Base-by-base conservation (phyloP, 30 jellyfish, hydroid and myxozoan genomes). In the Pseudorhiza aurosa region DNA sequence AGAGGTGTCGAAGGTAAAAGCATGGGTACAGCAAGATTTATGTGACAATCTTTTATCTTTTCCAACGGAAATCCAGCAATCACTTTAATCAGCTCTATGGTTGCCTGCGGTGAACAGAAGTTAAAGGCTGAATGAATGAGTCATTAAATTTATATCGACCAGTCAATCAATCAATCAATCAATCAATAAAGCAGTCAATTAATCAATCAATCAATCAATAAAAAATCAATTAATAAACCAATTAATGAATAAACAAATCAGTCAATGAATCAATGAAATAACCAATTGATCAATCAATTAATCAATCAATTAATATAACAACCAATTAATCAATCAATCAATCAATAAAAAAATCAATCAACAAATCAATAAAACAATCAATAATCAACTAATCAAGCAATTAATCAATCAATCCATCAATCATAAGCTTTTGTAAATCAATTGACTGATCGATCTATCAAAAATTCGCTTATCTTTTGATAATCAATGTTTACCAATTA, bases 21-120 rank as follows among this genome's bases (percentile, higher is more conserved):
- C 79, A 81, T 36, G 1, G 96, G 95, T 9, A 87, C 75, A 0
- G 99, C 99, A 56, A 94, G 65, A 58, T 94, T 94, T 56, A 94
- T 17, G 77, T 63, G 82, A 57, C 86, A 35, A 77, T 94, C 88
- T 72, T 88, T 73, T 72, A 93, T 67, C 68, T 76, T 59, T 26
- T 93, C 96, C 46, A 65, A 12, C 14, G 95, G 89, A 26, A 10
- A 21, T 19, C 68, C 53, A 9, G 88, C 94, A 45, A 93, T 73
- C 4, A 87, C 75, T 87, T 93, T 93, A 25, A 93, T 60, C 39
- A 87, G 63, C 68, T 93, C 99, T 3, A 87, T 53, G 25, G 97
- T 43, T 0, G 99, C 99, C 99, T 93, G 47, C n/a, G 28, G 72
- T 26, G 24, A 12, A 31, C 30, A 31, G 15, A 70, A 12, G 50